A percentile compares a stretch with the other conserved stretches of the same genome.
Evolutionary conservation across 2,113 vertebrate species (phyloP).

Genomic region (Heptranchias perlo): DNA sequence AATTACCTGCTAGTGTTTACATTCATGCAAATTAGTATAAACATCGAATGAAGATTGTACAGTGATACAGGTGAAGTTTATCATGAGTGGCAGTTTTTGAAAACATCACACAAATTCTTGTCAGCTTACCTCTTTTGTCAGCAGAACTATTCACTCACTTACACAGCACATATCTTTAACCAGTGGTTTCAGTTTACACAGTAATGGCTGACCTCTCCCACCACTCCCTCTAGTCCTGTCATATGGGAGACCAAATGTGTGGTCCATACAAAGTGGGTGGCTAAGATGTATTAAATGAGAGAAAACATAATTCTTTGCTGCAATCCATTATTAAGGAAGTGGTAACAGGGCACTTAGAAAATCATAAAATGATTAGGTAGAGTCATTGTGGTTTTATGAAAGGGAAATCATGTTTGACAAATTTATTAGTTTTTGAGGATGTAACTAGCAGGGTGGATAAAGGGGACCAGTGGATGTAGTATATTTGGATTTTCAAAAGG

Average conservation of each 20-base stretch:
- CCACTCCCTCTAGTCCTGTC: background rate
- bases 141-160: background rate
- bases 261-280: slow-evolving; percentile 28
- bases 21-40: background rate
- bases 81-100: background rate
- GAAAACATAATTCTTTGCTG: background rate
- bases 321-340: too few relatives aligned
- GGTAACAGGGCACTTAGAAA: too few relatives aligned
- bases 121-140: background rate
- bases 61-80: background rate
- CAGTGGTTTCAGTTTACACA: slow-evolving; percentile 38
- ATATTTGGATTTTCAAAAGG: too few relatives aligned
- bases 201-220: background rate
- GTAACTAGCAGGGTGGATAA: too few relatives aligned
- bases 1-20: background rate
- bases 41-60: background rate
- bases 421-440: too few relatives aligned
- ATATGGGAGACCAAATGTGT: slow-evolving; percentile 35
- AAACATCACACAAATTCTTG: background rate
- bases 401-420: too few relatives aligned
- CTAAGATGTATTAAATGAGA: background rate
- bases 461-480: too few relatives aligned
- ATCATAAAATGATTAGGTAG: too few relatives aligned
- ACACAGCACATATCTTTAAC: background rate
- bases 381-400: too few relatives aligned